These are phyloP conservation scores for Yponomeuta malinellus DNA, from an alignment of 2,888 invertebrate genomes.

Conservation along the genomic window DNA sequence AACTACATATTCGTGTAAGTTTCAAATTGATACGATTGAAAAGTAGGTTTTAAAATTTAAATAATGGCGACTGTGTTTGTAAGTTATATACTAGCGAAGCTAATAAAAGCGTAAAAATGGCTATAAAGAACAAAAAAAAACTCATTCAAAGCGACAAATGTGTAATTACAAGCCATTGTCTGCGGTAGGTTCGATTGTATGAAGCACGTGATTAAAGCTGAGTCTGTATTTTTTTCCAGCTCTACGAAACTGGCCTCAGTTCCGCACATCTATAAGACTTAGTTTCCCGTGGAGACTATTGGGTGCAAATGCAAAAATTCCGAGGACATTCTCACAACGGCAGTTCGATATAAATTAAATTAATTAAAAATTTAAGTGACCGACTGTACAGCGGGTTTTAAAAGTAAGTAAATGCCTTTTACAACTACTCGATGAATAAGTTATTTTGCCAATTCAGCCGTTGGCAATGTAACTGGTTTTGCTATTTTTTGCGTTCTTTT, in stretches of 20 bases:
- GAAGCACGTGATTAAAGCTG: background rate
- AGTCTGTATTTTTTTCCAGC: background rate
- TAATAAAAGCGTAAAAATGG: background rate
- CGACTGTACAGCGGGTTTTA: background rate
- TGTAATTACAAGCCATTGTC: constrained; percentile 34
- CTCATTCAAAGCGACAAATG: constrained; percentile 33
- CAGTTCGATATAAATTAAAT: background rate
- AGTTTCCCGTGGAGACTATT: background rate
- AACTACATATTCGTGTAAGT: no score
- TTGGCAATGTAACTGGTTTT: no score
- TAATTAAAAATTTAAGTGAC: background rate
- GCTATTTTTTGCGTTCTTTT: no score
- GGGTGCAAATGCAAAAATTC: background rate
- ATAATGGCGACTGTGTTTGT: no score
- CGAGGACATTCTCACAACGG: background rate
- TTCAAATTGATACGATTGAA: no score
- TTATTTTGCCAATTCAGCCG: background rate
- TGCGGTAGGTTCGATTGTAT: constrained; percentile 4
- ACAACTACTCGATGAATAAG: background rate
- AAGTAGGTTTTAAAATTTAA: no score
- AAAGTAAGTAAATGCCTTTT: constrained; percentile 2
- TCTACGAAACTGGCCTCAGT: background rate
- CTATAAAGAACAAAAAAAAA: background rate
- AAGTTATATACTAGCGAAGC: no score
- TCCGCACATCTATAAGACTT: background rate